Percentiles rank a stretch among this genome's conserved stretches.
Evolutionary conservation across 2,113 vertebrate genomes (phyloP).

Genomic region (Pachypanchax playfairii): DNA sequence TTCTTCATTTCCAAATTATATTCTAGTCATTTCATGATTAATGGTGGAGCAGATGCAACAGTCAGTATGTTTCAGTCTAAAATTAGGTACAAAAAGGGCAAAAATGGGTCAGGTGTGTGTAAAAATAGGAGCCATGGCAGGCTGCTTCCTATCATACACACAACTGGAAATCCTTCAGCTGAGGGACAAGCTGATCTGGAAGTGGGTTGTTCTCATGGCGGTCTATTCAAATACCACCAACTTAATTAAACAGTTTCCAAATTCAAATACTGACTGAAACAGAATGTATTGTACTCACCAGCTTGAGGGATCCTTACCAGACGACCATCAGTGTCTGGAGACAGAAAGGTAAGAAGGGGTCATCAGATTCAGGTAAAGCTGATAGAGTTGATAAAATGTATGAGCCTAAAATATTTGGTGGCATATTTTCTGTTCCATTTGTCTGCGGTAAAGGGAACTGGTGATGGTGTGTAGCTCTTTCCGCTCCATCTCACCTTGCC

Average conservation of each 20-base stretch:
- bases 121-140: no score
- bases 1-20: no score
- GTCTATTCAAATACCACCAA: no score
- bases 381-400: constrained; percentile 65
- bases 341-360: constrained; percentile 57
- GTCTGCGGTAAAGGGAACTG: constrained; percentile 54
- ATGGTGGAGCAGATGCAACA: no score
- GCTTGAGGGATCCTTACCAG: constrained; percentile 76
- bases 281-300: constrained; percentile 75
- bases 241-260: constrained; percentile 77
- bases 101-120: no score
- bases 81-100: no score
- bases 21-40: no score
- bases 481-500: constrained; percentile 60
- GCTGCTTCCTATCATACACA: no score
- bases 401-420: constrained; percentile 70
- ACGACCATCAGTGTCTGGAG: constrained; percentile 77
- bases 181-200: no score
- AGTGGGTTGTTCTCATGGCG: no score
- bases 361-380: constrained; percentile 48
- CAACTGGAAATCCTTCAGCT: no score
- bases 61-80: no score
- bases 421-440: constrained; percentile 70
- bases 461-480: constrained; percentile 52
- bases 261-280: constrained; percentile 71